Base-by-base conservation (phyloP, 1,140 invertebrate species). In the Eumaeus atala region DNA sequence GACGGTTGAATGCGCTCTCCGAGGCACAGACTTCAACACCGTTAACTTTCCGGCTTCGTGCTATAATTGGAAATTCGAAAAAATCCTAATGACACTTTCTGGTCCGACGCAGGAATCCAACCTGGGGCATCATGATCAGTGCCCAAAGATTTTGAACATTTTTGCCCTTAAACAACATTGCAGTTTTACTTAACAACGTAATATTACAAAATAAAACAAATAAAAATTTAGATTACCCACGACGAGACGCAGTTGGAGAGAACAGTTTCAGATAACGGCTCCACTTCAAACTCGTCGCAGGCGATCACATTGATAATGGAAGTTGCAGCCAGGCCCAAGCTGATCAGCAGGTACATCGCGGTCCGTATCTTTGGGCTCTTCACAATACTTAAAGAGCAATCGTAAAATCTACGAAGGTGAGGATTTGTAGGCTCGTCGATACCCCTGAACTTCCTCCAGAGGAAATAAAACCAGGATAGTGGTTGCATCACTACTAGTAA, bases 331-430 rank as follows among this genome's bases (percentile, higher is more conserved):
- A 94, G 82, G 51, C 91, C 89, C 9, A 89, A 58, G 42, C 91
- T 91, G 36, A 94, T 90, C 1, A 92, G 60, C 5, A 93, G 64
- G 64, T 94, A 95, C 4, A 95, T 87, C 1, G 80, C 56, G 2
- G 90, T 91, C 51, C 94, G 88, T 9, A 91, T 78, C 38, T 84
- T 70, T 1, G 91, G 89, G 58, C 89, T 93, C 70, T 90, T 89
- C 36, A 93, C 90, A 28, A 91, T 88, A n/a, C 59, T 67, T 14
- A 87, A 67, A 1, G 90, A 91, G 18, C 81, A 62, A 11, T 87
- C 79, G 50, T 88, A 91, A 21, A 91, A 64, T 9, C 61, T 70
- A 33, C 73, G 57, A n/a, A 89, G 65, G 21, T 81, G 62, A 51
- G 34, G 62, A 50, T 82, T 80, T 21, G 70, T 69, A 0, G 89